Conservation (phyloP, 2,797 vertebrate species). For the Apogon talboti region DNA sequence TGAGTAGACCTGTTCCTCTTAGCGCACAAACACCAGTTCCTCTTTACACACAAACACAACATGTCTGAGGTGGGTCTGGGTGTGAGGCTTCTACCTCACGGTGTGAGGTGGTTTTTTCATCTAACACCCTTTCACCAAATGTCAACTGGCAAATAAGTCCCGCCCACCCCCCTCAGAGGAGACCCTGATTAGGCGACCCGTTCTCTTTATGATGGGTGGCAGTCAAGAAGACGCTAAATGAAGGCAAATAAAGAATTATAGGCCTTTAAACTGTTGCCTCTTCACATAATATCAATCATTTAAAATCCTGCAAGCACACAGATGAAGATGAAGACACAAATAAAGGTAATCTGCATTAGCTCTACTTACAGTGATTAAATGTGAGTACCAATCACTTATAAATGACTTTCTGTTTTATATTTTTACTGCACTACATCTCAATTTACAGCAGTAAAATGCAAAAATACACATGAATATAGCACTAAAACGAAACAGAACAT, state of each 20-base stretch:
- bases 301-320: slow-evolving; percentile 47
- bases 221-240: slow-evolving; percentile 73
- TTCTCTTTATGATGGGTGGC: slow-evolving; percentile 55
- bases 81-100: slow-evolving; percentile 67
- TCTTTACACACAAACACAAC: slow-evolving; percentile 73
- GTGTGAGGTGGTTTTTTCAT: slow-evolving; percentile 75
- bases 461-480: too few species aligned
- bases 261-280: slow-evolving; percentile 52
- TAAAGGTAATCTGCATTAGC: slow-evolving; percentile 35
- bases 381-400: too few species aligned
- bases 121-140: slow-evolving; percentile 77
- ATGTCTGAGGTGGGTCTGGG: slow-evolving; percentile 66
- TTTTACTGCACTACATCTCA: too few species aligned
- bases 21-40: slow-evolving; percentile 53
- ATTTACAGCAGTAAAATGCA: too few species aligned
- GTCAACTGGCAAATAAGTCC: slow-evolving; percentile 73
- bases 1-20: slow-evolving; percentile 51
- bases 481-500: too few species aligned
- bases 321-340: slow-evolving; percentile 19
- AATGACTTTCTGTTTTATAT: too few species aligned
- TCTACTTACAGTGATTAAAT: too few species aligned
- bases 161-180: slow-evolving; percentile 48
- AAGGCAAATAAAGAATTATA: slow-evolving; percentile 74
- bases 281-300: slow-evolving; percentile 40
- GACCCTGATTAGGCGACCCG: slow-evolving; percentile 56